phyloP scores from a whole-genome alignment of 1,140 invertebrate species.

The Drosophila saltans region DNA sequence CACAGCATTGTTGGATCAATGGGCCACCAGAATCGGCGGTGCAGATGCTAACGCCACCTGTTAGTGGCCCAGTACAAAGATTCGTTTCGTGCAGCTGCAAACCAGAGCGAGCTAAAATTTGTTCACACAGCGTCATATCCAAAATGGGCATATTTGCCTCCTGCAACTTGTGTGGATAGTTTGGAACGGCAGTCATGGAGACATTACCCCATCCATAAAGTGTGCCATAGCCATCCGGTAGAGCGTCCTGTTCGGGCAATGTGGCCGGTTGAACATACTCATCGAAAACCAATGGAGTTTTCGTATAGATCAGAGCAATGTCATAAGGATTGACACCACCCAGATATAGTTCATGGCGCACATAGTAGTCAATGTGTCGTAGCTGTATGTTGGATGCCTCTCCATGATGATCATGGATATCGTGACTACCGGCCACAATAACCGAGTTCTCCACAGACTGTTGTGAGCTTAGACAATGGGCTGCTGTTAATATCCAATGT shows the following conservation, averaged over 20 bases:
- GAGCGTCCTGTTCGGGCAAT: conserved; percentile 82
- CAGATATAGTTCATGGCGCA: conserved; percentile 71
- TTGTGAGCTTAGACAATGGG: conserved; percentile 71
- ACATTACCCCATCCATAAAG: conserved; percentile 84
- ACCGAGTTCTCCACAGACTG: conserved; percentile 68
- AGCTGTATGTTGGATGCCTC: conserved; percentile 64
- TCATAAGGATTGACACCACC: conserved; percentile 84
- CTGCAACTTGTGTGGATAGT: conserved; percentile 83
- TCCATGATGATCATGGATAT: conserved; percentile 59
- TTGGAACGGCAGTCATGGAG: conserved; percentile 79
- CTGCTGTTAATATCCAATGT: conserved; percentile 80
- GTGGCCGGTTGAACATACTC: conserved; percentile 82
- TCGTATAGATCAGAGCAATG: conserved; percentile 84
- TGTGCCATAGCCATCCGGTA: conserved; percentile 83
- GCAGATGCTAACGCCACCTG: conserved; percentile 84
- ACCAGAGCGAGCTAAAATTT: conserved; percentile 66
- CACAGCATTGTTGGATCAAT: conserved; percentile 64
- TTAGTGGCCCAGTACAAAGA: conserved; percentile 84
- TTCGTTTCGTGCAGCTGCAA: conserved; percentile 83
- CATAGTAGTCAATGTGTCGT: conserved; percentile 72
- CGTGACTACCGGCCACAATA: conserved; percentile 77
- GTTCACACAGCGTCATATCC: conserved; percentile 77
- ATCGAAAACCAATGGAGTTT: conserved; percentile 72
- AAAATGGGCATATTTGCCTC: conserved; percentile 83
- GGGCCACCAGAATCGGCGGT: conserved; percentile 84